Conservation (phyloP, 2,888 invertebrate genomes). For the Chrysomela aeneicollis region DNA sequence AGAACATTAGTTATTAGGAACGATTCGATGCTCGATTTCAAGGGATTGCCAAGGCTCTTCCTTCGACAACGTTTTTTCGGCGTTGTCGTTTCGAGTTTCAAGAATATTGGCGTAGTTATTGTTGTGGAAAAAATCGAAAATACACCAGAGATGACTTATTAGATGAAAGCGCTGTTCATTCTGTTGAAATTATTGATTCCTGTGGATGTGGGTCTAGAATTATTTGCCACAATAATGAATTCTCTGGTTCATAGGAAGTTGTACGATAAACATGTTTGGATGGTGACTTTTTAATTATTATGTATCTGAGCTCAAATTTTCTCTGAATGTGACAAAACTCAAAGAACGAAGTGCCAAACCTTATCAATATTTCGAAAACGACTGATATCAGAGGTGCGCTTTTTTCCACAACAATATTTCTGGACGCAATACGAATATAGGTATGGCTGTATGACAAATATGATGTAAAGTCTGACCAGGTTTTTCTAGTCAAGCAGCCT, state of each 20-base stretch:
- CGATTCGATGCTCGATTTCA: conserved; percentile 18
- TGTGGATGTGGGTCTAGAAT: too few relatives aligned
- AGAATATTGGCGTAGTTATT: not conserved
- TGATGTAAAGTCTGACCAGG: conserved; percentile 45
- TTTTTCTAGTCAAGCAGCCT: conserved; percentile 55
- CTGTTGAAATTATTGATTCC: too few relatives aligned
- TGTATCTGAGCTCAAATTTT: not conserved
- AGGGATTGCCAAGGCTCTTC: conserved; percentile 28
- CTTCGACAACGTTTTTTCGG: conserved; percentile 30
- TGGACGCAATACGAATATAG: conserved; percentile 15
- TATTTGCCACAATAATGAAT: too few relatives aligned
- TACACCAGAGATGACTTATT: too few relatives aligned
- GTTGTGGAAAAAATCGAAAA: not conserved
- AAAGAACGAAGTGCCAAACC: not conserved
- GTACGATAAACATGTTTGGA: not conserved
- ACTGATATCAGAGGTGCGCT: not conserved
- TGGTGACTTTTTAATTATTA: not conserved
- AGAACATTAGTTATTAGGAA: conserved; percentile 25
- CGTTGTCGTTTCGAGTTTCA: conserved; percentile 14
- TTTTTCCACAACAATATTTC: conserved; percentile 25
- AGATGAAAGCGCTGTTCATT: too few relatives aligned
- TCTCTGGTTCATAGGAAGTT: too few relatives aligned
- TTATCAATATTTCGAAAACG: not conserved
- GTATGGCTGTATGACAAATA: conserved; percentile 46
- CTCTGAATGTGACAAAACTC: not conserved